Conservation (phyloP, 1,140 invertebrate genomes). For the Adelges cooleyi region DNA sequence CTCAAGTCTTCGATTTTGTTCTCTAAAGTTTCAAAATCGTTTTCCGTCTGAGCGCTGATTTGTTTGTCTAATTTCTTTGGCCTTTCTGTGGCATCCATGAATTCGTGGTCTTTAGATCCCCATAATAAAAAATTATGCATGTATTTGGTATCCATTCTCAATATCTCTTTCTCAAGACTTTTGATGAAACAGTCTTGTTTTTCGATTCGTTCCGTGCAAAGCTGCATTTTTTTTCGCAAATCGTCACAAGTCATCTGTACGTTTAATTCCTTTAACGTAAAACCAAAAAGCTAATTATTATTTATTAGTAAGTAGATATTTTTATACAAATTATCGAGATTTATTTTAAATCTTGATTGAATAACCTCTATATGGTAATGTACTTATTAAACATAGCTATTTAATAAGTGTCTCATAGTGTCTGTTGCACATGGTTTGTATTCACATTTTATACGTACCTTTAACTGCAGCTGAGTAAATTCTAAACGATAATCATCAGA, state of each 20-base stretch:
- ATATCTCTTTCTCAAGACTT: constrained; percentile 28
- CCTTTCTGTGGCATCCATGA: neutral
- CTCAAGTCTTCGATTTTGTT: neutral
- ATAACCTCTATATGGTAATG: no score
- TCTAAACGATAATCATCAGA: constrained; percentile 6
- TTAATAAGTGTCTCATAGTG: no score
- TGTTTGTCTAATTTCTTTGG: constrained; percentile 19
- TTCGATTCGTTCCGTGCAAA: constrained; percentile 20
- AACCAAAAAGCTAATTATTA: no score
- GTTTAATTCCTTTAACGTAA: constrained; percentile 28
- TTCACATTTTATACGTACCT: neutral
- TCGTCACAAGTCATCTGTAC: constrained; percentile 8
- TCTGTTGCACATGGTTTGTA: neutral
- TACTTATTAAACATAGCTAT: no score
- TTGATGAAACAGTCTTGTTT: constrained; percentile 30
- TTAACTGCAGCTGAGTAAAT: constrained; percentile 16
- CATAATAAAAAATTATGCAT: constrained; percentile 3
- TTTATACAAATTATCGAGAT: no score
- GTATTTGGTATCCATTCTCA: constrained; percentile 8
- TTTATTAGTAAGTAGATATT: no score
- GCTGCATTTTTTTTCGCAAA: constrained; percentile 28
- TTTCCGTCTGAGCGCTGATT: constrained; percentile 9
- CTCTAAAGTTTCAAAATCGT: neutral
- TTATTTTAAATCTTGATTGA: no score
- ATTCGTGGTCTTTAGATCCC: neutral